phyloP scores from a whole-genome alignment of 2,888 invertebrate species.

The Trichopria drosophilae region DNA sequence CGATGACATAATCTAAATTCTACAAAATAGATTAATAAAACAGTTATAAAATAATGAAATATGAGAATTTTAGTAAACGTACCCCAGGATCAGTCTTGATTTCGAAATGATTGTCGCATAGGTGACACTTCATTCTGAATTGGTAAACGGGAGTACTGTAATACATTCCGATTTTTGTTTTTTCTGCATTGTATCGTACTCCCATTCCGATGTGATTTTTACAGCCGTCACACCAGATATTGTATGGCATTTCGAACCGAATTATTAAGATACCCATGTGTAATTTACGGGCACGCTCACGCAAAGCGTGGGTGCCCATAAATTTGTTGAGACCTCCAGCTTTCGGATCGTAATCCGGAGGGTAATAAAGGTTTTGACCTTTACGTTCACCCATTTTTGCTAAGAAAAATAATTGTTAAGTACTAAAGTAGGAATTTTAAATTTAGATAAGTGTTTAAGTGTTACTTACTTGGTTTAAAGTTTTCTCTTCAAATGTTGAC shows the following conservation, averaged over 20 bases:
- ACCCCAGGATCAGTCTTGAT: conserved; percentile 98
- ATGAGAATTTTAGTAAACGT: conserved; percentile 57
- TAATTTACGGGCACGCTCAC: conserved; percentile 94
- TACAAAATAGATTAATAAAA: conserved; percentile 56
- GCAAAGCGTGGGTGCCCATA: conserved; percentile 88
- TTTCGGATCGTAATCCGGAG: conserved; percentile 96
- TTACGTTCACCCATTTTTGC: conserved; percentile 99
- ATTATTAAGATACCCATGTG: conserved; percentile 94
- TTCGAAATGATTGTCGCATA: conserved; percentile 96
- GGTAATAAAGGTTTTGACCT: conserved; percentile 96
- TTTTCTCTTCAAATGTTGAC: too few species aligned
- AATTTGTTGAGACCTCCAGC: conserved; percentile 95
- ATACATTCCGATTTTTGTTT: conserved; percentile 94
- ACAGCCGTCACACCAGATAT: conserved; percentile 99
- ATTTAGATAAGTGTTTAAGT: too few species aligned
- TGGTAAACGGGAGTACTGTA: conserved; percentile 97
- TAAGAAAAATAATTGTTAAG: too few species aligned
- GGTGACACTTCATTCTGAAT: conserved; percentile 98
- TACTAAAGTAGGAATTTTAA: too few species aligned
- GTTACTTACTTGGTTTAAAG: too few species aligned
- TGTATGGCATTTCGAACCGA: conserved; percentile 99
- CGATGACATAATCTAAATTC: conserved; percentile 96
- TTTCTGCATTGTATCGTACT: conserved; percentile 94
- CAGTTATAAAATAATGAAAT: conserved; percentile 3
- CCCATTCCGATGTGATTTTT: conserved; percentile 99